phyloP scores from a whole-genome alignment of 2,113 vertebrate species.

The Cyrtonyx montezumae region DNA sequence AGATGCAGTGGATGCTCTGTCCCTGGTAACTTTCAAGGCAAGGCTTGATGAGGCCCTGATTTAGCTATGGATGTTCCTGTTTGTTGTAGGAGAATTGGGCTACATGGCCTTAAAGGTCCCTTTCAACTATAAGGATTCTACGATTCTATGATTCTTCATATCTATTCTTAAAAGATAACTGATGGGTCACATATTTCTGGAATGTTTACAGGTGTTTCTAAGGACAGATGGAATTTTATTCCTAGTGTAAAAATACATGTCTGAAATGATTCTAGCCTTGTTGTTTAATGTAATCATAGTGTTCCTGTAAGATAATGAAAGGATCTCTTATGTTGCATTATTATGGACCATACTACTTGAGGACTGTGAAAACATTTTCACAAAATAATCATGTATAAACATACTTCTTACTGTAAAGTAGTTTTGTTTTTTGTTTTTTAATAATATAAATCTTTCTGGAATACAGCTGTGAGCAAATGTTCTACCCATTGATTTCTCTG shows the following conservation, averaged over 20 bases:
- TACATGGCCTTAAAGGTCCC: too few species aligned
- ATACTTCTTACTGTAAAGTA: background rate
- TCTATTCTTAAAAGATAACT: background rate
- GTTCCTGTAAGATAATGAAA: background rate
- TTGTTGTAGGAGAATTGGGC: too few species aligned
- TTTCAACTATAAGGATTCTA: too few species aligned
- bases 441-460: background rate
- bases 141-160: background rate
- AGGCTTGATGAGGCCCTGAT: too few species aligned
- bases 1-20: too few species aligned
- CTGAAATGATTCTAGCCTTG: background rate
- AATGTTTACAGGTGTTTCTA: background rate
- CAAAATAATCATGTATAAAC: background rate
- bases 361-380: background rate
- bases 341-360: background rate
- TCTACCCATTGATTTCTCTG: background rate
- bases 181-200: background rate
- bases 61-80: too few species aligned
- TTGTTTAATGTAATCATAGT: background rate
- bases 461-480: background rate
- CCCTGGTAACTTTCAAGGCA: too few species aligned
- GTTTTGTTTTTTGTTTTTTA: background rate
- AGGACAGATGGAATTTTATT: background rate
- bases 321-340: background rate
- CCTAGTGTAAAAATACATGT: background rate